These are phyloP conservation scores for Drosophila ogumai DNA, from an alignment of 1,140 invertebrate genomes.

Conservation along the genomic window DNA sequence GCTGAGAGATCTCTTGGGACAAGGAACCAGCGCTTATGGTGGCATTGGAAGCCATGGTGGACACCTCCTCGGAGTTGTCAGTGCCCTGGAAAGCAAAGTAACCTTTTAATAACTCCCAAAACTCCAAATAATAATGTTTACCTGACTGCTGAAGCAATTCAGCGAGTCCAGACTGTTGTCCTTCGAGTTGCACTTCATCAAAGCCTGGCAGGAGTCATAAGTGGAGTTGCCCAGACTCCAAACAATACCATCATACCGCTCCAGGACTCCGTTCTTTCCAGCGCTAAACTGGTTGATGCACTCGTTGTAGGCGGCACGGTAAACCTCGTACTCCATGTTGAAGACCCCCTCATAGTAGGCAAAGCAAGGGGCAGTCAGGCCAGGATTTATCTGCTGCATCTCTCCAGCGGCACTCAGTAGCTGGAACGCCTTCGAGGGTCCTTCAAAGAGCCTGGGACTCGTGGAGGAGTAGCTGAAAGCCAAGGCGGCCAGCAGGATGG, in stretches of 20 bases:
- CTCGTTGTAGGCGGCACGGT: slow-evolving; percentile 18
- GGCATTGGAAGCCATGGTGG: slow-evolving; percentile 48
- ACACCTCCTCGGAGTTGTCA: slow-evolving; percentile 21
- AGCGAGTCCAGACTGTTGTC: slow-evolving; percentile 21
- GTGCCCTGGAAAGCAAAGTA: slow-evolving; percentile 23
- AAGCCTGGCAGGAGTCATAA: slow-evolving; percentile 9
- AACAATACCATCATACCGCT: slow-evolving; percentile 15
- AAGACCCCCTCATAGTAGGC: slow-evolving; percentile 46
- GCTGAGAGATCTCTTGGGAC: slow-evolving; percentile 16
- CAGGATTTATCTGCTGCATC: slow-evolving; percentile 32
- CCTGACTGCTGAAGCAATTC: slow-evolving; percentile 31
- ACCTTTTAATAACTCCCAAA: not conserved
- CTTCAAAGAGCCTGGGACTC: slow-evolving; percentile 12
- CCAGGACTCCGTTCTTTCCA: not conserved
- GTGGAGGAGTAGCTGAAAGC: slow-evolving; percentile 11
- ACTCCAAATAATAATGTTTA: not conserved
- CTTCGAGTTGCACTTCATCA: slow-evolving; percentile 25
- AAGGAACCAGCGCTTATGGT: slow-evolving; percentile 19
- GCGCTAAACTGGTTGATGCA: slow-evolving; percentile 15
- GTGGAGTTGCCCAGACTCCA: slow-evolving; percentile 13
- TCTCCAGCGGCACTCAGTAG: slow-evolving; percentile 46
- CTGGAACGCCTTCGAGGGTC: slow-evolving; percentile 50
- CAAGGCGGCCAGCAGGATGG: slow-evolving; percentile 40
- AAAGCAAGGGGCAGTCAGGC: slow-evolving; percentile 44
- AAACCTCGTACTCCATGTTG: slow-evolving; percentile 20